Base-by-base conservation (phyloP, 2,113 vertebrate species). In the Daphoenositta chrysoptera region DNA sequence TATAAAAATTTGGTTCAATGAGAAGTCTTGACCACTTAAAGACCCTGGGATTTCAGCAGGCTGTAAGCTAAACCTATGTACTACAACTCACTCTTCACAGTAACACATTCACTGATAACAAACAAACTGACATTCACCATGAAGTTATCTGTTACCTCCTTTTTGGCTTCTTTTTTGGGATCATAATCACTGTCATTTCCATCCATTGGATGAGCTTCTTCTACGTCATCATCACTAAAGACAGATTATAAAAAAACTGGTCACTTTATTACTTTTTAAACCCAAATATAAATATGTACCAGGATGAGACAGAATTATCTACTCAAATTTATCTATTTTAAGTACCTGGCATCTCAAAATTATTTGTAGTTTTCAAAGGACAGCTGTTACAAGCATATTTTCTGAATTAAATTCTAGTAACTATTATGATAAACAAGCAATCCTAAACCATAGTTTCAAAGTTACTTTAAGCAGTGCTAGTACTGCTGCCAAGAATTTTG, bases 161-260 rank as follows among this genome's bases (percentile, higher is more conserved):
- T 99, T 97, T 99, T 99, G 40, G 99, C 90, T 97, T 99, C 99
- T 97, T 99, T 99, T 96, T 98, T 99, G 60, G 99, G 99, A 95
- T 99, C 99, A 92, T 99, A 99, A 98, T 99, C 99, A 81, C 99
- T 99, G 97, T 99, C 99, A 22, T 99, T 98, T 75, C 98, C 98
- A 93, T 99, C 99, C 68, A 99, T 97, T 53, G 98, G 99, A 97
- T 99, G 98, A 94, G 98, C 93, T 77, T 99, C 99, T 96, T 99
- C 99, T 94, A 99, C 98, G 4, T 99, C 99, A 96, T 99, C 99
- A 69, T 99, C 99, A 92, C 99, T 99, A 92, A 92, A 83, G 66
- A 98, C 16, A 98, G 86, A 98, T 33, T 70, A 94, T 39, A 95
- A 80, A 73, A 78, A 92, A 35, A 8, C 40, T 50, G 35, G 78